Base-by-base conservation (phyloP, 2,797 vertebrate species). In the Rhynchotus rufescens region DNA sequence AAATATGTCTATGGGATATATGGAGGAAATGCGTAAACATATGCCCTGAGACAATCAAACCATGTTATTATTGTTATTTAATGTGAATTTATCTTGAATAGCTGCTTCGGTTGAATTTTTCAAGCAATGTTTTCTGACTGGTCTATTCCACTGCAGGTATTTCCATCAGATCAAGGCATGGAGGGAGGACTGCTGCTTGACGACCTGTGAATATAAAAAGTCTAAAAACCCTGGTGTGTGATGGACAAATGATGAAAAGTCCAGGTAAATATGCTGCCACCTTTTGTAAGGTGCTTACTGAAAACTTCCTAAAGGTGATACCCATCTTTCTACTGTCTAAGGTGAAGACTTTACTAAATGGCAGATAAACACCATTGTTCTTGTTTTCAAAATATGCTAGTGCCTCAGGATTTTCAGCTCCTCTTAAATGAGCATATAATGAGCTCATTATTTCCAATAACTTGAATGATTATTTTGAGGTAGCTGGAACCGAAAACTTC, bases 131-230 rank as follows among this genome's bases (percentile, higher is more conserved):
- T 88, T 89, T 56, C 40, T 40, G 15, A 51, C 12, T 25, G 14
- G 57, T 62, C 26, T 80, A 15, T 60, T 83, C 32, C 38, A 72
- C 9, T 59, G 54, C 16, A 54, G 73, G 16, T 45, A 61, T 75
- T 61, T 62, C 30, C 40, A 12, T 34, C 40, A 54, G 15, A 79
- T 16, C 22, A 47, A 34, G n/a, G 12, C 3, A 6, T 4, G 38
- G 51, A 15, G 34, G 21, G 54, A 69, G 15, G 42, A 23, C 38
- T 84, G 32, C 34, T 91, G n/a, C 22, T 42, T 59, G 67, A 26
- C 22, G 15, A 4, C 13, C n/a, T 1, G 0, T 10, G 5, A 2
- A 1, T 3, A 12, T 79, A 44, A 85, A 79, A 25, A 40, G 42
- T 71, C 45, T 32, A 57, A 65, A 86, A 88, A 84, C n/a, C 36